Conservation (phyloP, 2,797 vertebrate genomes). For the Cuniculus paca region DNA sequence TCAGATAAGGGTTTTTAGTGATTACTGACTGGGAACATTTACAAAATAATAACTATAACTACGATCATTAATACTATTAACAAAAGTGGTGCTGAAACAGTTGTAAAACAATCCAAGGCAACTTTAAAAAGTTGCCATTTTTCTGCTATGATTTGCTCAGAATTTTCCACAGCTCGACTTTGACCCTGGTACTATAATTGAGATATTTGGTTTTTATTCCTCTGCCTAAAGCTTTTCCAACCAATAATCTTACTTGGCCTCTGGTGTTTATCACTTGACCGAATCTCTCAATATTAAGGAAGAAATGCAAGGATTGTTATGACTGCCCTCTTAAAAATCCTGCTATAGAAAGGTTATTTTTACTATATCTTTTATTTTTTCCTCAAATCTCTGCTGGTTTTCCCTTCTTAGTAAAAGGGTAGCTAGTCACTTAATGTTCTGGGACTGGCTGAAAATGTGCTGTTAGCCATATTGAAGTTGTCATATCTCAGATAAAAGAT, state of each 20-base stretch:
- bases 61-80: neutral
- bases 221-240: constrained; percentile 53
- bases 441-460: neutral
- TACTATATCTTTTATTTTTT: neutral
- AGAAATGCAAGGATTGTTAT: constrained; percentile 34
- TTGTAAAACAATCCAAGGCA: neutral
- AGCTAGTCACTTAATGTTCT: neutral
- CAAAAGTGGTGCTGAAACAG: constrained; percentile 4
- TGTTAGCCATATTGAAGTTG: neutral
- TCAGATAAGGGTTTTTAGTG: neutral
- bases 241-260: constrained; percentile 44
- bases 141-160: neutral
- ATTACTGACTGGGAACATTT: neutral
- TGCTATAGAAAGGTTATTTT: neutral
- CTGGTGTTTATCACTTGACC: neutral
- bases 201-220: constrained; percentile 21
- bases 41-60: neutral
- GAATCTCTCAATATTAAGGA: neutral
- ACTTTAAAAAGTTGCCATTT: constrained; percentile 4
- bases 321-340: neutral
- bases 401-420: neutral
- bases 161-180: constrained; percentile 21
- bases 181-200: neutral
- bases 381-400: neutral
- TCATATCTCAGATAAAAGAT: neutral